These are phyloP conservation scores for Anastrepha ludens DNA, from an alignment of 1,140 invertebrate species.

Conservation along the genomic window DNA sequence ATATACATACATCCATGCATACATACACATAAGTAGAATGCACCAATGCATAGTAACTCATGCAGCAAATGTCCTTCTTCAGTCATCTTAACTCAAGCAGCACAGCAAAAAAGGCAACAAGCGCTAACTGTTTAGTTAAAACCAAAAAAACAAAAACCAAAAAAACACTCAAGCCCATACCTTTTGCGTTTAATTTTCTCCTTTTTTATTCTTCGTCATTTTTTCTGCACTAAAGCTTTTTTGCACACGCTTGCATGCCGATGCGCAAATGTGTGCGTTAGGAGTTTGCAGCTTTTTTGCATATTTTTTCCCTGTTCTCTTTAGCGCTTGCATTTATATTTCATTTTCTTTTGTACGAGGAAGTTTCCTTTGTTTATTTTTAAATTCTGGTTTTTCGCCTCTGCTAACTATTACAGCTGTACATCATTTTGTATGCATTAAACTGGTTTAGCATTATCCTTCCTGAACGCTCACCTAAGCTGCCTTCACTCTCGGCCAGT, in stretches of 20 bases:
- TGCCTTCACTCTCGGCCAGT: background rate
- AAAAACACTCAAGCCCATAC: background rate
- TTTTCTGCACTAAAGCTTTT: background rate
- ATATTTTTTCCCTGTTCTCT: background rate
- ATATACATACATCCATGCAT: background rate
- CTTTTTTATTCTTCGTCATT: too few species aligned
- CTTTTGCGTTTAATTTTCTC: background rate
- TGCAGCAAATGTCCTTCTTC: constrained; percentile 1
- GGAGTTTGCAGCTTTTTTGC: background rate
- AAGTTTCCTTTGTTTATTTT: too few species aligned
- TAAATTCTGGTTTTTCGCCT: too few species aligned
- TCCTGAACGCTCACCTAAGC: background rate
- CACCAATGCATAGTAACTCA: background rate
- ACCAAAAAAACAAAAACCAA: background rate
- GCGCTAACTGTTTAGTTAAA: background rate
- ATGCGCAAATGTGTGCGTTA: background rate
- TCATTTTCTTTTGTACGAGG: background rate
- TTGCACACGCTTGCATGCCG: background rate
- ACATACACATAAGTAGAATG: background rate
- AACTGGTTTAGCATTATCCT: constrained; percentile 28
- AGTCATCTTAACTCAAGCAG: constrained; percentile 5
- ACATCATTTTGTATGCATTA: constrained; percentile 34
- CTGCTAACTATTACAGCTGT: background rate
- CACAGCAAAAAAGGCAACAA: background rate
- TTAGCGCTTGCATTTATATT: background rate